Evolutionary conservation across 2,888 invertebrate genomes (phyloP), one percentile per base, ranked within the genome.

Genomic region (Melanotus villosus): DNA sequence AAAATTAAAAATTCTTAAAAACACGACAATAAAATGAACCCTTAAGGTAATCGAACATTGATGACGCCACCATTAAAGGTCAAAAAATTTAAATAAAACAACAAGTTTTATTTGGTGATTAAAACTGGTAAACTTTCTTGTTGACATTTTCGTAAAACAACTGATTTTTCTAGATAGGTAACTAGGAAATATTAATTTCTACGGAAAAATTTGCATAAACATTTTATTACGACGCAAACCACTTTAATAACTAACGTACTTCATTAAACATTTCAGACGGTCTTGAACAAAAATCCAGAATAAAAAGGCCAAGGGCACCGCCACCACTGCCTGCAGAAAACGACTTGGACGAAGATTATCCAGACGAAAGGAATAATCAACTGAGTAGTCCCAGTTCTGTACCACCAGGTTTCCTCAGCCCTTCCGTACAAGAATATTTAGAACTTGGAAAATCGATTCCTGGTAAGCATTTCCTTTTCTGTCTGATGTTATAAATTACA

Each of bases 401-500:
- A 69, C 94, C 94, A 3, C 89, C 91, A 0, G 90, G 92, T 75
- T 95, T 95, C 84, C 87, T 95, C 76, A 94, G 93, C 82, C 93
- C 94, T 41, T 94, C 94, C 0, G 95, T 95, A 43, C 89, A 93
- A 76, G 94, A 94, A 82, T 95, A 94, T 84, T 87, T 95, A 75
- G 94, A 95, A 86, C 89, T 95, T 76, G 95, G 95, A 79, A 94
- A 94, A 89, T 94, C 94, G 73, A 94, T 95, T 86, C 95, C 95
- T 79, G 94, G 95, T 94, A 87, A 87, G 87, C 81, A 78, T 77
- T 56, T 57, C n/a, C n/a, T 34, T 12, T 12, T n/a, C n/a, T 34
- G 1, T 10, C 32, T 32, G 10, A 7, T n/a, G n/a, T n/a, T n/a
- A n/a, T n/a, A n/a, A n/a, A n/a, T n/a, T n/a, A n/a, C n/a, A n/a